phyloP scores from a whole-genome alignment of 2,797 vertebrate species.

The Gallinago stenura region DNA sequence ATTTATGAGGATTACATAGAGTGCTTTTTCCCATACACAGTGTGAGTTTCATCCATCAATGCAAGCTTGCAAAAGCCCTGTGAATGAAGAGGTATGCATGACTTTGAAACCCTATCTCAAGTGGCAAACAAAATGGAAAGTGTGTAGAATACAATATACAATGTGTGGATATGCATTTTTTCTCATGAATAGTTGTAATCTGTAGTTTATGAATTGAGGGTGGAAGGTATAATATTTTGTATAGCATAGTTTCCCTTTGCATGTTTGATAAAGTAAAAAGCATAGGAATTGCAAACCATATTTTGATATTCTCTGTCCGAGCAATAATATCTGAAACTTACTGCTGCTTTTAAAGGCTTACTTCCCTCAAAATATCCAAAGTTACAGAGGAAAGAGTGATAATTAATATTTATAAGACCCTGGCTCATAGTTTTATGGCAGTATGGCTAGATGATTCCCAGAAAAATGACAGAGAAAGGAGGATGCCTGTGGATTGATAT shows the following conservation, averaged over 20 bases:
- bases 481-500: background rate
- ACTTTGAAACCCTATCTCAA: slow-evolving; percentile 50
- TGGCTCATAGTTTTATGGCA: background rate
- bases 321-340: background rate
- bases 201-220: background rate
- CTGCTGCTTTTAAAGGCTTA: background rate
- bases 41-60: slow-evolving; percentile 41
- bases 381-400: background rate
- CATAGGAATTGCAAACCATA: background rate
- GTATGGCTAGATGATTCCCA: background rate
- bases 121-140: slow-evolving; percentile 11
- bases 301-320: background rate
- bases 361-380: background rate
- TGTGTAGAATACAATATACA: background rate
- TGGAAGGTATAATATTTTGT: background rate
- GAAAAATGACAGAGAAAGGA: background rate
- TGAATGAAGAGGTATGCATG: background rate
- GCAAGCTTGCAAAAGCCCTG: slow-evolving; percentile 26
- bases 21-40: slow-evolving; percentile 53
- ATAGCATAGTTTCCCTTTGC: background rate
- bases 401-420: background rate
- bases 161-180: background rate
- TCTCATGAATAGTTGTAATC: background rate
- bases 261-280: background rate
- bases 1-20: slow-evolving; percentile 56